Percentiles rank a stretch among this genome's conserved stretches.
Conservation (phyloP, 92 coral and sea anemone genomes). For the Ricordea florida region DNA sequence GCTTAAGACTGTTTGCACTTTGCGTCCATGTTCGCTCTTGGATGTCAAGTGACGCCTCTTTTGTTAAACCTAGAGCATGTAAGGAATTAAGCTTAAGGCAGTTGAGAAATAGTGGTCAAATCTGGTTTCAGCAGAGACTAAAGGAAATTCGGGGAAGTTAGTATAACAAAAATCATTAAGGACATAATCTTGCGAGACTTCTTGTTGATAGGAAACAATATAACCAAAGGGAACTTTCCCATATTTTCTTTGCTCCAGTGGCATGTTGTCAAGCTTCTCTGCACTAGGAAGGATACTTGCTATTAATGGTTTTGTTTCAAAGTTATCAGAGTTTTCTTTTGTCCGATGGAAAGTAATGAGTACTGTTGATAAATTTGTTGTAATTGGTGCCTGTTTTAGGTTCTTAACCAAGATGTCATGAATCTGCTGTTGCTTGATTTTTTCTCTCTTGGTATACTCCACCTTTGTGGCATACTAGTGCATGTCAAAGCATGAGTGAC, state of each 20-base stretch:
- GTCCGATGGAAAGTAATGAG: slow-evolving; percentile 45
- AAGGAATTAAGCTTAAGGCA: slow-evolving; percentile 5
- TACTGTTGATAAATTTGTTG: slow-evolving; percentile 55
- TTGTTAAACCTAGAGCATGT: background rate
- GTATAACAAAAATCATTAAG: too few species aligned
- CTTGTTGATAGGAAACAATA: slow-evolving; percentile 13
- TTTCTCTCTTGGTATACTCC: slow-evolving; percentile 58
- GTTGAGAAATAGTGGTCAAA: slow-evolving; percentile 25
- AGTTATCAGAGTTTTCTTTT: background rate
- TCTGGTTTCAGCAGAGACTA: too few species aligned
- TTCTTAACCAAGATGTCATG: slow-evolving; percentile 56
- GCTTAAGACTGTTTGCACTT: background rate
- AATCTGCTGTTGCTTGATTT: background rate
- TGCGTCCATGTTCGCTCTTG: slow-evolving; percentile 14
- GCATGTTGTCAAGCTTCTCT: background rate
- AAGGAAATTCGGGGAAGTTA: too few species aligned
- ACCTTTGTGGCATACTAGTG: slow-evolving; percentile 56
- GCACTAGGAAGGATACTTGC: slow-evolving; percentile 5
- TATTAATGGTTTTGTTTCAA: slow-evolving; percentile 22
- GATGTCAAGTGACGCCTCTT: background rate
- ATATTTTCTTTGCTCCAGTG: slow-evolving; percentile 10
- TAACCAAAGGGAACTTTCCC: slow-evolving; percentile 34
- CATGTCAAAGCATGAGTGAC: slow-evolving; percentile 66
- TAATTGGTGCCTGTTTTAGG: slow-evolving; percentile 52
- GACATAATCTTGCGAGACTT: slow-evolving; percentile 2